Base-by-base conservation (phyloP, 2,113 vertebrate genomes). In the Scartelaos histophorus region DNA sequence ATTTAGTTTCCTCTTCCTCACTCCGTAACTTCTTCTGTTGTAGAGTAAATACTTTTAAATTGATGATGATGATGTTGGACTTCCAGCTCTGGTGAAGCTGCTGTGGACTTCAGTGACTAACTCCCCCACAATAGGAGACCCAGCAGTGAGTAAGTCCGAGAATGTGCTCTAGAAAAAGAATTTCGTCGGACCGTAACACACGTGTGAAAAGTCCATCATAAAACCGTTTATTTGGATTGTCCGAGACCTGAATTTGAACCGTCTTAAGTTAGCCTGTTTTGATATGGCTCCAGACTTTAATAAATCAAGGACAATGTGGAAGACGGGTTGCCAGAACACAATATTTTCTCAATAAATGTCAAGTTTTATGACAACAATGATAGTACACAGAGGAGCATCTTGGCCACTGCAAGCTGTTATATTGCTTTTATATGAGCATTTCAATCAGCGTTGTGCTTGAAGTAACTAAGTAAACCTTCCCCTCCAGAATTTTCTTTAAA, bases 1-100 rank as follows among this genome's bases (percentile, higher is more conserved):
- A 71, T 79, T 75, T 34, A n/a, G 45, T 46, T 69, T 62, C 43
- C 56, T 16, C 56, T 43, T 49, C 24, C 57, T 19, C 66, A 7
- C 49, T 67, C 83, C 76, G 72, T 79, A 90, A 90, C 78, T 84
- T 89, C 89, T 91, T 86, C 79, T 82, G 78, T 46, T 66, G 74
- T 70, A 85, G 82, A 90, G 87, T 89, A 87, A 89, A 88, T 78
- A 76, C 76, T 60, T 82, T 79, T 81, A 72, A 91, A 90, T 75
- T 76, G 69, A 85, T 90, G 85, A 91, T 89, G 91, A 93, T 91
- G 86, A 88, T 76, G 66, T 70, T 56, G 87, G 89, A 89, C 91
- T 70, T 82, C 75, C 73, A 61, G 22, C 69, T 61, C 74, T 85
- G 83, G 46, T 81, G 69, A 84, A 83, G 67, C 46, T 66, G n/a